Percentiles rank a stretch among this genome's conserved stretches.
Conservation (phyloP, 1,140 invertebrate species). For the Zaprionus nigranus region DNA sequence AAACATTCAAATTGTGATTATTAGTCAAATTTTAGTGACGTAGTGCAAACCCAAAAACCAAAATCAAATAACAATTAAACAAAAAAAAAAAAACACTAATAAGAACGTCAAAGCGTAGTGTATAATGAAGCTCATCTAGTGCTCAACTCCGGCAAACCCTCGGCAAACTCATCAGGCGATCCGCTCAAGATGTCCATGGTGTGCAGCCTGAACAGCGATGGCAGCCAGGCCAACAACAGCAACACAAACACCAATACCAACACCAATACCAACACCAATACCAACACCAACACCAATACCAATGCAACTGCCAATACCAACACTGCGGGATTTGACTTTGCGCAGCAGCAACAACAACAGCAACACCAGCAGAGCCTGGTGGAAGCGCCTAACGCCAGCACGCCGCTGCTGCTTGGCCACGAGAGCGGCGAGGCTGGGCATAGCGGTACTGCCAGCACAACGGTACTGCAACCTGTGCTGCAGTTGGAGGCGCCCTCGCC, state of each 20-base stretch:
- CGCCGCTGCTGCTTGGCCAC: conserved; percentile 66
- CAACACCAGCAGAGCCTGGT: conserved; percentile 35
- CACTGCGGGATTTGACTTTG: conserved; percentile 2
- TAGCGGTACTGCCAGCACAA: conserved; percentile 11
- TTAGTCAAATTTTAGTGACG: conserved; percentile 65
- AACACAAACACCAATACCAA: conserved; percentile 11
- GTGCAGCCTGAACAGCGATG: conserved; percentile 68
- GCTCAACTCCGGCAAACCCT: background rate
- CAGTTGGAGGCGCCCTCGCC: conserved; percentile 4
- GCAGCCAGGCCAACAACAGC: conserved; percentile 48
- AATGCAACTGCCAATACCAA: conserved; percentile 24
- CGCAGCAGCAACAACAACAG: conserved; percentile 11
- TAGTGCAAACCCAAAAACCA: conserved; percentile 25
- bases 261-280: conserved; percentile 6
- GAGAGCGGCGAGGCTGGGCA: conserved; percentile 33
- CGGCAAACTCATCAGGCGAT: background rate
- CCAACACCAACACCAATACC: background rate
- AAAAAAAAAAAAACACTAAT: conserved; percentile 5
- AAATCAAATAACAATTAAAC: conserved; percentile 10
- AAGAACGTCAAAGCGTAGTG: conserved; percentile 1
- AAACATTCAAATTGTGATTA: conserved; percentile 69
- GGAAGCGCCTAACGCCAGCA: conserved; percentile 60
- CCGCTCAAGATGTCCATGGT: conserved; percentile 66
- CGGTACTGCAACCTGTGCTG: conserved; percentile 20
- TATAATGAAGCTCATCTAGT: conserved; percentile 9